Base-by-base conservation (phyloP, 2,888 invertebrate genomes). In the Eupithecia tripunctaria region DNA sequence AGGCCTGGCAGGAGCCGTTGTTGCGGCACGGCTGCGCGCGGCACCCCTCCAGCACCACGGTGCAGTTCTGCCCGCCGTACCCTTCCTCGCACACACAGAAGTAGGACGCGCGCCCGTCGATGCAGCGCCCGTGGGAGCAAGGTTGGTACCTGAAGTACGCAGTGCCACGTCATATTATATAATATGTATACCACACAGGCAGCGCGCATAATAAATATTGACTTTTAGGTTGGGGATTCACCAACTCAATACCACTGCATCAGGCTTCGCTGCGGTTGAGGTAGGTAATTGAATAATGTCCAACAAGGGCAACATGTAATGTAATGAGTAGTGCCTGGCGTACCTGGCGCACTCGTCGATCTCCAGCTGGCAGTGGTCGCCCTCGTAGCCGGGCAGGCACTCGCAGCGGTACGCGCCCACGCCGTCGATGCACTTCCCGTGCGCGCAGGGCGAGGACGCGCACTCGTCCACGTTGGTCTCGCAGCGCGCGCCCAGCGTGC, bases 1-100 rank as follows among this genome's bases (percentile, higher is more conserved):
- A 97, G 3, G 99, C 98, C 84, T 95, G 96, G 88, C 99, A 99
- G 12, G 96, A 95, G 77, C 98, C 98, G 80, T 95, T 95, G 91
- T 98, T 97, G 77, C 95, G 92, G 89, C 98, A 98, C 21, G 95
- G 94, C 82, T 63, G 74, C 76, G 72, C 59, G 76, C 82, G 82
- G 87, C 98, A 98, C 18, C 98, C 98, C 74, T 92, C 93, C 80
- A 98, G 94, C 82, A 95, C 95, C 41, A 98, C 98, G n/a, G 97
- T 97, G 88, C 99, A 99, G 92, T 98, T 98, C 89, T 97, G 97
- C 0, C 98, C 98, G 63, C 98, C 97, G 91, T 96, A 97, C 79
- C 96, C 96, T 25, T 95, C 87, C 69, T 95, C 95, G 93, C 99
- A 99, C 71, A 95, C 95, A 90, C 99, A 99, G 79, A 94, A 94